phyloP scores from a whole-genome alignment of 2,797 vertebrate genomes.

The Ctenochaetus hawaiiensis region DNA sequence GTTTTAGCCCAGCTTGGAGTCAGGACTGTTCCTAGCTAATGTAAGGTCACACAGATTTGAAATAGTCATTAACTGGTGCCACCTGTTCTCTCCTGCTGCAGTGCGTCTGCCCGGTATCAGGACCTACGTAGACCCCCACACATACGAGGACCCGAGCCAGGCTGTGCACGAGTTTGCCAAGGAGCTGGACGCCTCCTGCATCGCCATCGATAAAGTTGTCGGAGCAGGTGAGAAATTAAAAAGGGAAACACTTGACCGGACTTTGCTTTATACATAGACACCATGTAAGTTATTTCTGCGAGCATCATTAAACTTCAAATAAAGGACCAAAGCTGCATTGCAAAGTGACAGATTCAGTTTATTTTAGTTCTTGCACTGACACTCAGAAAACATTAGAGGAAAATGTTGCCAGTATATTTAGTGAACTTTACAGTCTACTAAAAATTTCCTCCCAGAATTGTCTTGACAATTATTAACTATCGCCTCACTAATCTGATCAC shows the following conservation, averaged over 20 bases:
- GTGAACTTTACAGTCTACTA: neutral
- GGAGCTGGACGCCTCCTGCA: conserved; percentile 93
- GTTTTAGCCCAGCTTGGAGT: no score
- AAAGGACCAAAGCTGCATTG: neutral
- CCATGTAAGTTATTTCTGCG: neutral
- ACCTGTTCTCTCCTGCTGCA: conserved; percentile 70
- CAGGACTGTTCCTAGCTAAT: no score
- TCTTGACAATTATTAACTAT: neutral
- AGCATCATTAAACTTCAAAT: neutral
- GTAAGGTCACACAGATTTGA: neutral
- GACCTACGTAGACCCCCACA: conserved; percentile 97
- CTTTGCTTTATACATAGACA: neutral
- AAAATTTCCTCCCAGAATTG: neutral
- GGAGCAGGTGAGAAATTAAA: conserved; percentile 91
- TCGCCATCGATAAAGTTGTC: conserved; percentile 97
- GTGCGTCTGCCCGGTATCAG: conserved; percentile 95
- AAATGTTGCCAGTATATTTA: neutral
- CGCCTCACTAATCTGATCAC: neutral
- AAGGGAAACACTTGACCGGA: neutral
- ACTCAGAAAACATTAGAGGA: neutral
- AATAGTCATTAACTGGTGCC: conserved; percentile 14
- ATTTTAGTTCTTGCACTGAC: neutral
- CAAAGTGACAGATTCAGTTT: neutral
- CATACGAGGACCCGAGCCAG: conserved; percentile 96
- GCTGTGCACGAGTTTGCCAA: conserved; percentile 98